Evolutionary conservation across 2,797 vertebrate species (phyloP).

Genomic region (Pipistrellus pygmaeus): DNA sequence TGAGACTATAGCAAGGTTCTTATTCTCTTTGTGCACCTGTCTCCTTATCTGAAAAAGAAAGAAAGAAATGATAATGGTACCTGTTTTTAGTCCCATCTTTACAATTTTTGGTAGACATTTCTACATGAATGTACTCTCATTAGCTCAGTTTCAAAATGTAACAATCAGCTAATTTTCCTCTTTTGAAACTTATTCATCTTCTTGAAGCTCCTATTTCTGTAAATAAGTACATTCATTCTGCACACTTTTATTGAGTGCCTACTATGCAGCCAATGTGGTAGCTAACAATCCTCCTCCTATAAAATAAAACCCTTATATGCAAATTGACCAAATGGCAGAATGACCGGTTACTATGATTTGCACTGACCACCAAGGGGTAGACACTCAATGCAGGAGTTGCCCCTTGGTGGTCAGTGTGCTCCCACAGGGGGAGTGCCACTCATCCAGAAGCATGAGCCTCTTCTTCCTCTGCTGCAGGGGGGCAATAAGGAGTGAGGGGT

Average conservation of each 20-base stretch:
- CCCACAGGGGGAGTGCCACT: too few relatives aligned
- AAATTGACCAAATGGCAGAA: too few relatives aligned
- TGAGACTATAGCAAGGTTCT: background rate
- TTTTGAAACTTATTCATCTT: background rate
- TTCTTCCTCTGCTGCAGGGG: too few relatives aligned
- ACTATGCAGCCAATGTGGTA: background rate
- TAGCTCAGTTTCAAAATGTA: constrained; percentile 23
- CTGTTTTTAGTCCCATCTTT: background rate
- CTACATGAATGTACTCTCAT: background rate
- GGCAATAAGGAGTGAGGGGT: too few relatives aligned
- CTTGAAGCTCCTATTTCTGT: background rate
- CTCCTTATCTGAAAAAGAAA: background rate
- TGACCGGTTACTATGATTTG: too few relatives aligned
- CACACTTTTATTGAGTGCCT: background rate
- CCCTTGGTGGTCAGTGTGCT: too few relatives aligned
- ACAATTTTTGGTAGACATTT: constrained; percentile 8
- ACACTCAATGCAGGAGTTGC: too few relatives aligned
- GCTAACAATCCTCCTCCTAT: background rate
- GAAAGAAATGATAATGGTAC: background rate
- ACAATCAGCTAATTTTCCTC: background rate
- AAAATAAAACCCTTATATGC: too few relatives aligned
- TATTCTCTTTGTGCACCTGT: background rate
- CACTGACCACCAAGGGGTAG: too few relatives aligned
- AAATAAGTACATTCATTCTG: background rate
- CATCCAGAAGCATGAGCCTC: too few relatives aligned